phyloP scores from a whole-genome alignment of 2,797 vertebrate genomes.

The Phalloptychus januarius region DNA sequence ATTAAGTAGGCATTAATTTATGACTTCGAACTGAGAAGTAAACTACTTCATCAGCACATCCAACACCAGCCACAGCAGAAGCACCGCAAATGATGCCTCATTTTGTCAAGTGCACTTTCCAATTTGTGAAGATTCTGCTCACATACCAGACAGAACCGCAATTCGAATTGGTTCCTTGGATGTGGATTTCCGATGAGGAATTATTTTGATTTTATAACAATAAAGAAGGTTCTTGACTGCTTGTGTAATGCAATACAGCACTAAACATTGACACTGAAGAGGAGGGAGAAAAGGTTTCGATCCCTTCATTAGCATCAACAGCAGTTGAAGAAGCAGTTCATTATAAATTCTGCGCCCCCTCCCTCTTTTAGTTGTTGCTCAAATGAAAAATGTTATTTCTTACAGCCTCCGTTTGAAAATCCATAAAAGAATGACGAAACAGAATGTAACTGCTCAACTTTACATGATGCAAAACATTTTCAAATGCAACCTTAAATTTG shows the following conservation, averaged over 20 bases:
- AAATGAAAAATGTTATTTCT: slow-evolving; percentile 57
- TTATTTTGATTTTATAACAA: slow-evolving; percentile 5
- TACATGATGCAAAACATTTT: slow-evolving; percentile 25
- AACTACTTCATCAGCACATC: slow-evolving; percentile 6
- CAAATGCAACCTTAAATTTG: slow-evolving; percentile 22
- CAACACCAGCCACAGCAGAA: slow-evolving; percentile 4
- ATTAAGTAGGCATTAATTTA: slow-evolving; percentile 20
- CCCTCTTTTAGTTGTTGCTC: slow-evolving; percentile 28
- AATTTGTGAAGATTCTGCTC: slow-evolving; percentile 13
- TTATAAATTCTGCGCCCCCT: slow-evolving; percentile 24
- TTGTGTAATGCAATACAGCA: slow-evolving; percentile 8
- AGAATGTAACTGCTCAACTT: slow-evolving; percentile 46
- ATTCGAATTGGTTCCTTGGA: not conserved
- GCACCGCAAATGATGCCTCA: slow-evolving; percentile 12
- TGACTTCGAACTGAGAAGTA: slow-evolving; percentile 19
- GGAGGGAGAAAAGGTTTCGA: slow-evolving; percentile 24
- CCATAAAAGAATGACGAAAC: slow-evolving; percentile 71
- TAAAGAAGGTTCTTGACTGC: slow-evolving; percentile 11
- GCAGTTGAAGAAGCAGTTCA: slow-evolving; percentile 11
- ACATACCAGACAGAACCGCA: slow-evolving; percentile 13
- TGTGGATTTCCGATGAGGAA: slow-evolving; percentile 12
- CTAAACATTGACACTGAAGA: slow-evolving; percentile 6
- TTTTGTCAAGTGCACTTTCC: slow-evolving; percentile 14
- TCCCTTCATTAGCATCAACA: slow-evolving; percentile 35
- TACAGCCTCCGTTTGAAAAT: slow-evolving; percentile 42